Evolutionary conservation across 1,140 invertebrate genomes (phyloP), one percentile per base, ranked within the genome.

Genomic region (Drosophila rhopaloa): DNA sequence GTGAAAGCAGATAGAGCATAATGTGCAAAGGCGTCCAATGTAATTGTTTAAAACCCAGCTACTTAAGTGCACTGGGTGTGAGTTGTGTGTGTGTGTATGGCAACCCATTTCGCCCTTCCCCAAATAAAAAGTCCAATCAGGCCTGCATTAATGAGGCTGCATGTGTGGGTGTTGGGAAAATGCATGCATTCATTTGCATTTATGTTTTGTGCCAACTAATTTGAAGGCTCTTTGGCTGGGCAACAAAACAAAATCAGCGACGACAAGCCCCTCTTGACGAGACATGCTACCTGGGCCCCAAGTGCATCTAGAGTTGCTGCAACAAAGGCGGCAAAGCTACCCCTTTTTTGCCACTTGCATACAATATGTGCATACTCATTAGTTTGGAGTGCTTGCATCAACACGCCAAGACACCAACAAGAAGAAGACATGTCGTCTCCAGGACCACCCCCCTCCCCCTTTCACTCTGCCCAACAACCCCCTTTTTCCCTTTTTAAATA

Each of bases 171-270:
- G 19, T 47, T 47, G 47, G 24, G 27, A 35, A 2, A 41, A 32
- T 35, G 50, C 48, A 72, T 70, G 79, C 80, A 88, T 89, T 88
- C 83, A 88, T 88, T 88, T 88, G 79, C 79, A 88, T 88, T 88
- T 88, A 88, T 89, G 84, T 88, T 88, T 88, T 88, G 80, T 89
- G 84, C 83, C 79, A 88, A 88, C 83, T 88, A 88, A 88, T 88
- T 88, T 88, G 76, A 76, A 89, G 83, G 54, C 74, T 68, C 73
- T 76, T 75, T 76, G 46, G 53, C 59, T 50, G 75, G 54, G 63
- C 47, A 83, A 88, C 83, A 88, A 88, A 88, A 88, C 83, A 88
- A 88, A 88, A 88, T 88, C 83, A 88, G 79, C 76, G 83, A 65
- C 70, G 61, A 76, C 72, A 77, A 77, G 76, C 76, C 55, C 43